These are phyloP conservation scores for Suillia variegata DNA, from an alignment of 2,888 invertebrate genomes.

Conservation along the genomic window DNA sequence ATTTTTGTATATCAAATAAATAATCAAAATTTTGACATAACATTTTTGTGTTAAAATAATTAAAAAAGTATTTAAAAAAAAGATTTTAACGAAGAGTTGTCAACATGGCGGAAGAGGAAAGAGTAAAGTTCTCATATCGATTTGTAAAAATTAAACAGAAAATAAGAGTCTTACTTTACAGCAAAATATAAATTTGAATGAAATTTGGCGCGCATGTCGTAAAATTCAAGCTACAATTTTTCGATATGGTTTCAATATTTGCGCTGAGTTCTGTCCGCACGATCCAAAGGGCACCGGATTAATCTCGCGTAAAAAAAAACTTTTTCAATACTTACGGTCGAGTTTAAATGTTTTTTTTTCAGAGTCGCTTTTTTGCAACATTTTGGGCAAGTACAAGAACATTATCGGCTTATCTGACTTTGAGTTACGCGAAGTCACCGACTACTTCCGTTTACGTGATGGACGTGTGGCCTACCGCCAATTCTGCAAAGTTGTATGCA, in stretches of 20 bases:
- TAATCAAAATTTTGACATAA: too few relatives aligned
- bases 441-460: slow-evolving; percentile 81
- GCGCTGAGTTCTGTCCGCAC: slow-evolving; percentile 71
- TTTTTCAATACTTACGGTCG: too few relatives aligned
- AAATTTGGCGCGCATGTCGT: slow-evolving; percentile 80
- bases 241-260: slow-evolving; percentile 73
- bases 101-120: too few relatives aligned
- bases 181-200: slow-evolving; percentile 63
- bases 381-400: slow-evolving; percentile 70
- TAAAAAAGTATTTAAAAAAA: too few relatives aligned
- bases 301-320: slow-evolving; percentile 71
- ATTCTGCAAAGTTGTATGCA: slow-evolving; percentile 73
- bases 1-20: too few relatives aligned
- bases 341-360: slow-evolving; percentile 2
- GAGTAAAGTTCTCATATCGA: too few relatives aligned
- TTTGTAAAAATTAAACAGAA: too few relatives aligned
- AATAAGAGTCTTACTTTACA: too few relatives aligned
- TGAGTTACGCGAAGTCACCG: slow-evolving; percentile 74
- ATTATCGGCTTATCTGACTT: slow-evolving; percentile 72
- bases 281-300: slow-evolving; percentile 73
- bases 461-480: slow-evolving; percentile 78
- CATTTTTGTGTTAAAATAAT: too few relatives aligned
- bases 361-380: slow-evolving; percentile 77
- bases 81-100: too few relatives aligned
- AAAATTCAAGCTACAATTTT: slow-evolving; percentile 79